Evolutionary conservation across 2,888 invertebrate genomes (phyloP).

Genomic region (Lampropteryx suffumata): DNA sequence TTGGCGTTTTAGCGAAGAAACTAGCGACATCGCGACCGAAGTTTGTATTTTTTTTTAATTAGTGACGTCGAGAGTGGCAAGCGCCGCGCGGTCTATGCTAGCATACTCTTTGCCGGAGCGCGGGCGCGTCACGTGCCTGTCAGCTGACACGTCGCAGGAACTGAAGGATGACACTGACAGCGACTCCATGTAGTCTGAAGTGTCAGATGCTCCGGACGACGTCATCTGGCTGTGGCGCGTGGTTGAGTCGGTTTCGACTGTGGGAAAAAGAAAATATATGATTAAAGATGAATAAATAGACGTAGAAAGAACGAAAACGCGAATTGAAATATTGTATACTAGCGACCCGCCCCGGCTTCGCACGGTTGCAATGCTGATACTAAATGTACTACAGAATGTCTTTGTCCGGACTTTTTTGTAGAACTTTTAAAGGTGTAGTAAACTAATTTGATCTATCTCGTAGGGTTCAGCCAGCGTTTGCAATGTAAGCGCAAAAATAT

Average conservation of each 20-base stretch:
- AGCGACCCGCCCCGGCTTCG: no score
- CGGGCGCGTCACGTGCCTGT: conserved; percentile 68
- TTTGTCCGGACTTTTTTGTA: no score
- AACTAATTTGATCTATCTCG: no score
- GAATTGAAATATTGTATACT: no score
- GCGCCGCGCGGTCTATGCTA: conserved; percentile 63
- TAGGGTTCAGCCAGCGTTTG: no score
- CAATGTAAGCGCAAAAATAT: no score
- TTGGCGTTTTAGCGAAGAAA: conserved; percentile 9
- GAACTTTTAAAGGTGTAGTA: no score
- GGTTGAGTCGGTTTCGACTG: conserved; percentile 75
- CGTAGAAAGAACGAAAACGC: no score
- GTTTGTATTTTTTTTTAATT: conserved; percentile 16
- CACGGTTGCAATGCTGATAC: no score
- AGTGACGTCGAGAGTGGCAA: conserved; percentile 37
- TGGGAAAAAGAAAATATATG: conserved; percentile 5
- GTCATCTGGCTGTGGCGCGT: conserved; percentile 82
- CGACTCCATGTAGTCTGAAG: conserved; percentile 89
- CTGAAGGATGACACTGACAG: conserved; percentile 87
- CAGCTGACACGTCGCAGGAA: conserved; percentile 84
- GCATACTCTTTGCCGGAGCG: conserved; percentile 76
- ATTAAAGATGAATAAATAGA: no score
- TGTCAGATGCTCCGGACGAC: conserved; percentile 88
- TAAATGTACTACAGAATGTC: no score
- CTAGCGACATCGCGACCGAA: conserved; percentile 12